Evolutionary conservation across 2,888 invertebrate species (phyloP).

Genomic region (Plebejus anna): DNA sequence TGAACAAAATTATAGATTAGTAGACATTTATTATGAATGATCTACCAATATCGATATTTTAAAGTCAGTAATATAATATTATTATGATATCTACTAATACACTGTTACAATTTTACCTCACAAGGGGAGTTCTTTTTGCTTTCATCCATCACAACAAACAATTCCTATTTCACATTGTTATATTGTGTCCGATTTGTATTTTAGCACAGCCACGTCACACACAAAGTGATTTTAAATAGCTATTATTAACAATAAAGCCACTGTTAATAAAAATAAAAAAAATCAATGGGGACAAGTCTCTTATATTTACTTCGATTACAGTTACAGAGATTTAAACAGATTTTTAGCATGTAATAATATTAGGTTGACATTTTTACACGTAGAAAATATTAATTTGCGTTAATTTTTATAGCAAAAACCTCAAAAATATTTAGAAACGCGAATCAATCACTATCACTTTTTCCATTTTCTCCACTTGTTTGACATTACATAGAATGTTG

Average conservation of each 20-base stretch:
- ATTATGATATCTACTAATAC: slow-evolving; percentile 45
- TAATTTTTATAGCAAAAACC: not conserved
- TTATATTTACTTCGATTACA: slow-evolving; percentile 63
- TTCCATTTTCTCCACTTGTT: slow-evolving; percentile 22
- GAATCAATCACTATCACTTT: slow-evolving; percentile 25
- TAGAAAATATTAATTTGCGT: slow-evolving; percentile 4
- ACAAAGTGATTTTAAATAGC: slow-evolving; percentile 66
- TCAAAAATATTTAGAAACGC: slow-evolving; percentile 22
- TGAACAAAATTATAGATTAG: slow-evolving; percentile 20
- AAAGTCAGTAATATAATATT: slow-evolving; percentile 31
- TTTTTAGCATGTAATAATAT: slow-evolving; percentile 19
- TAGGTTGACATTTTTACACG: slow-evolving; percentile 1
- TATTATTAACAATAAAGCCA: slow-evolving; percentile 72
- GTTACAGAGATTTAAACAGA: slow-evolving; percentile 34
- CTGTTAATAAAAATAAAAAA: slow-evolving; percentile 74
- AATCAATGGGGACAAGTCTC: slow-evolving; percentile 68
- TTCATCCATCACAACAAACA: slow-evolving; percentile 70
- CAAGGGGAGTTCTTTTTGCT: slow-evolving; percentile 72
- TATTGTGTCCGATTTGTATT: slow-evolving; percentile 57
- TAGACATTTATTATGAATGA: not conserved
- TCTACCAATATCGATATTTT: slow-evolving; percentile 13
- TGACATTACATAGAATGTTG: slow-evolving; percentile 28
- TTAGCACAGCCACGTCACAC: slow-evolving; percentile 60
- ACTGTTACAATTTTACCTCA: slow-evolving; percentile 70
- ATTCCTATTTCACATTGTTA: slow-evolving; percentile 67